Base-by-base conservation (phyloP, 2,797 vertebrate species). In the Holocentrus rufus region DNA sequence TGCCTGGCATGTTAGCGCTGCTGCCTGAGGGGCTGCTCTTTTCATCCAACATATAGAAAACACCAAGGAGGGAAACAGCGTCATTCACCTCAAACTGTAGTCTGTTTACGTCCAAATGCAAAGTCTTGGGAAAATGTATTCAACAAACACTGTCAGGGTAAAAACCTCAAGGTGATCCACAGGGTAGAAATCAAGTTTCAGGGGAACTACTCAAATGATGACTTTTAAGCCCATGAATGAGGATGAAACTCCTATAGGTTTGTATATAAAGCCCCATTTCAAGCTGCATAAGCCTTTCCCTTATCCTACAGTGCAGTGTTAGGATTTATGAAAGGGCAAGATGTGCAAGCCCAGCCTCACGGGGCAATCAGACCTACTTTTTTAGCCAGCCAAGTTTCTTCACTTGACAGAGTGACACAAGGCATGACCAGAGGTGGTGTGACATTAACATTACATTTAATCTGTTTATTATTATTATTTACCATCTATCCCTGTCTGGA, bases 251-350 rank as follows among this genome's bases (percentile, higher is more conserved):
- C 36, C 58, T 36, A 69, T 11, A 64, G 54, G 76, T 60, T 50
- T 0, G 1, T 57, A 59, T 59, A 73, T 83, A 63, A 80, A 73
- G 67, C 53, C 34, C 61, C 14, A 7, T 53, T 14, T 65, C n/a
- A 75, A 56, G 53, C 56, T 44, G 30, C 56, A 60, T 49, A 34
- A 69, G 60, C 53, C 53, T 20, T 54, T 44, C 50, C 18, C n/a
- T 58, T 2, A 2, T 72, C 54, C 61, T 69, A 55, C 44, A 18
- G 49, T 55, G 62, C 47, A 58, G 58, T 63, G 69, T 73, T 54
- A 64, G 75, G 74, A 80, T 72, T 77, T 71, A 74, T 80, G 76
- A 72, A 82, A 80, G 69, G 73, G 57, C 50, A 64, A 56, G 56
- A 63, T 23, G 62, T 65, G 61, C 75, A 72, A 79, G 55, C 18